Evolutionary conservation across 2,888 invertebrate species (phyloP).

Genomic region (Parnassius orleans): DNA sequence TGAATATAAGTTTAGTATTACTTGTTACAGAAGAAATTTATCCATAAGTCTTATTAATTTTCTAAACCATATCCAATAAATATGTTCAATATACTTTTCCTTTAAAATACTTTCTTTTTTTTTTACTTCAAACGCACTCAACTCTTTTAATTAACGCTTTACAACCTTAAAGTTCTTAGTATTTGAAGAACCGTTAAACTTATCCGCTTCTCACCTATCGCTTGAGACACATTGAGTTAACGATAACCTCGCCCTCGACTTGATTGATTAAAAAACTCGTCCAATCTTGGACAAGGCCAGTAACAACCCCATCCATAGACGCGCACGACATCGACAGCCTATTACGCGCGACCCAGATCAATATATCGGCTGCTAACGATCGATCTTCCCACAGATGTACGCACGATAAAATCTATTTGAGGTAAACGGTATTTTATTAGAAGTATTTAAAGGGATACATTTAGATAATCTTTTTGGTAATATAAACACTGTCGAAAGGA

Average conservation of each 20-base stretch:
- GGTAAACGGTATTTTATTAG: neutral
- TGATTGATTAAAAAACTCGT: conserved; percentile 63
- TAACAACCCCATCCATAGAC: conserved; percentile 55
- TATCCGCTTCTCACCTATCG: conserved; percentile 22
- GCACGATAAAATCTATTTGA: conserved; percentile 4
- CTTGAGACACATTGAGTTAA: conserved; percentile 35
- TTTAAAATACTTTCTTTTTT: too few species aligned
- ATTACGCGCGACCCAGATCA: conserved; percentile 66
- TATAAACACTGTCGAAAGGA: conserved; percentile 11
- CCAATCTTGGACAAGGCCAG: conserved; percentile 66
- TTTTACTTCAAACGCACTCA: too few species aligned
- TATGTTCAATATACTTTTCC: too few species aligned
- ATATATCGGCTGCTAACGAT: conserved; percentile 34
- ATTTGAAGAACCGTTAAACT: conserved; percentile 13
- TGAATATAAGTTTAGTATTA: too few species aligned
- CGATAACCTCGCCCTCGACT: conserved; percentile 64
- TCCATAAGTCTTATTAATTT: too few species aligned
- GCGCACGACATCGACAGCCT: conserved; percentile 50
- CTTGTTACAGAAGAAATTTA: too few species aligned
- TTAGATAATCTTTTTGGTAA: conserved; percentile 8
- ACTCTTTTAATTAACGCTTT: neutral
- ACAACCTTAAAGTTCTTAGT: conserved; percentile 8
- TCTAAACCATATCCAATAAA: too few species aligned
- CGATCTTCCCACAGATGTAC: conserved; percentile 25
- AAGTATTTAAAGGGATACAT: conserved; percentile 11